Evolutionary conservation across 2,113 vertebrate genomes (phyloP).

Genomic region (Embiotoca jacksoni): DNA sequence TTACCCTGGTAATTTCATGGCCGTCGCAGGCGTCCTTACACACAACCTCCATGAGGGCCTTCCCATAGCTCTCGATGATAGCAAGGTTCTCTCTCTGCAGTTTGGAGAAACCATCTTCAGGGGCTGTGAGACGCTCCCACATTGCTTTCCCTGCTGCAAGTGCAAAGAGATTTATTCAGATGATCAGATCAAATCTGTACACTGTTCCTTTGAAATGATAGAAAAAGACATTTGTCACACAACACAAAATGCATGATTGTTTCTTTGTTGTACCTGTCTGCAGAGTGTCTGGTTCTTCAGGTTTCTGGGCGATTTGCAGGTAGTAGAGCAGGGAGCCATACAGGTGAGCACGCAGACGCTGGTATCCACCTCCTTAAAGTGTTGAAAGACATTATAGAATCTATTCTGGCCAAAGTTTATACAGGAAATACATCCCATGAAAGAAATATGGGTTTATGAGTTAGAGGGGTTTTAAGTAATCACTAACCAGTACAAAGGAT

Average conservation of each 20-base stretch:
- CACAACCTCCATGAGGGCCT: slow-evolving; percentile 96
- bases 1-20: slow-evolving; percentile 95
- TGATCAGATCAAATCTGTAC: neutral
- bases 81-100: slow-evolving; percentile 94
- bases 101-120: slow-evolving; percentile 96
- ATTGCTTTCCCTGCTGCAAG: slow-evolving; percentile 89
- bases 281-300: slow-evolving; percentile 96
- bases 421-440: neutral
- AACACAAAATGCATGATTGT: neutral
- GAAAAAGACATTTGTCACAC: too few species aligned
- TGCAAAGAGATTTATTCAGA: neutral
- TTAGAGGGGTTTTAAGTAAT: neutral
- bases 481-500: slow-evolving; percentile 94
- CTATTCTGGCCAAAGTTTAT: neutral
- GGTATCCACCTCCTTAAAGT: slow-evolving; percentile 93
- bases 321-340: slow-evolving; percentile 97
- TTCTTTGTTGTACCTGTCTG: slow-evolving; percentile 88
- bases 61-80: slow-evolving; percentile 96
- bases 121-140: slow-evolving; percentile 97
- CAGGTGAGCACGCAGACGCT: slow-evolving; percentile 94
- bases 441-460: neutral
- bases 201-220: neutral
- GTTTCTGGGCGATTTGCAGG: slow-evolving; percentile 96
- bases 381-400: neutral
- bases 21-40: slow-evolving; percentile 97